These are phyloP conservation scores for Bedellia somnulentella DNA, from an alignment of 2,888 invertebrate species.

Conservation along the genomic window DNA sequence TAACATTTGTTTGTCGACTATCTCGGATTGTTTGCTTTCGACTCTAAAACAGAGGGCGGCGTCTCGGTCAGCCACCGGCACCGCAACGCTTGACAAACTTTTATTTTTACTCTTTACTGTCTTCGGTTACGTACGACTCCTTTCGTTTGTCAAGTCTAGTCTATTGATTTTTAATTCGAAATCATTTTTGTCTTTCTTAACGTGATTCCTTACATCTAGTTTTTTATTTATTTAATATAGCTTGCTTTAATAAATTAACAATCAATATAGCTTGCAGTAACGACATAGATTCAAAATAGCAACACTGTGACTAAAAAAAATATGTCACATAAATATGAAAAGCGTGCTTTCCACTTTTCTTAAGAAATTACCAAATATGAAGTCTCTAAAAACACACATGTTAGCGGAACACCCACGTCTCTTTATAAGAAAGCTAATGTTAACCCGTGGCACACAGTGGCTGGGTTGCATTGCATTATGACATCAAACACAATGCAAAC, in stretches of 20 bases:
- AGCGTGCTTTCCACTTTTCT: conserved; percentile 17
- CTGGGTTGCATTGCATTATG: conserved; percentile 1
- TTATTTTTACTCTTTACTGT: conserved; percentile 34
- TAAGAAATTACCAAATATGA: conserved; percentile 31
- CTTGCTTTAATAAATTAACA: too few species aligned
- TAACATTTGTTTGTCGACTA: conserved; percentile 59
- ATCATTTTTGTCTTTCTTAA: not conserved
- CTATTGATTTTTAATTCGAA: not conserved
- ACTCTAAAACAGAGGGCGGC: conserved; percentile 59
- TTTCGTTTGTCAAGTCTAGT: too few species aligned
- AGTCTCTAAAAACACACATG: conserved; percentile 35
- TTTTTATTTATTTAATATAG: too few species aligned
- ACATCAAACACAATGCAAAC: conserved; percentile 3
- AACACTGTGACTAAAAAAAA: too few species aligned
- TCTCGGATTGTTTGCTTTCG: conserved; percentile 51
- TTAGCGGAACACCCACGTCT: conserved; percentile 50
- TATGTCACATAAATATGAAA: too few species aligned
- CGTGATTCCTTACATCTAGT: too few species aligned
- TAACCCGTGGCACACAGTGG: conserved; percentile 16
- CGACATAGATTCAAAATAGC: too few species aligned
- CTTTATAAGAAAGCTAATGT: conserved; percentile 40
- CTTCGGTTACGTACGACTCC: conserved; percentile 40
- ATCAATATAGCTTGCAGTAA: too few species aligned
- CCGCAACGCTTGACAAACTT: conserved; percentile 26
- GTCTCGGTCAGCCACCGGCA: conserved; percentile 43